Conservation (phyloP, 2,888 invertebrate species). For the Notodonta ziczac region DNA sequence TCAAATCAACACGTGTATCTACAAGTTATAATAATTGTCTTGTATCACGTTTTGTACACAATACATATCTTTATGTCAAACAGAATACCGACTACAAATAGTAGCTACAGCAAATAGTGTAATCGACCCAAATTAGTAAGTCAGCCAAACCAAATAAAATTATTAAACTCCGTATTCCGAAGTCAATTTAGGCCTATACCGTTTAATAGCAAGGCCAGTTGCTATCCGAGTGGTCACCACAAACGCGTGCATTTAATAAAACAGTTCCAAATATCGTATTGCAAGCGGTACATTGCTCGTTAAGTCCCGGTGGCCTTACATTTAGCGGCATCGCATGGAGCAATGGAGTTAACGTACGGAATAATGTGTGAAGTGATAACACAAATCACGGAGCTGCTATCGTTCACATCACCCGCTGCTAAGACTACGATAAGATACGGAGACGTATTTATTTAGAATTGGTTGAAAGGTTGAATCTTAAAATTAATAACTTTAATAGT, state of each 20-base stretch:
- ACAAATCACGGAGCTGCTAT: conserved; percentile 54
- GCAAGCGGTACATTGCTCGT: conserved; percentile 32
- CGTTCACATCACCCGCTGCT: conserved; percentile 54
- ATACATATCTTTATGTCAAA: background rate
- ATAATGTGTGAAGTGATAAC: conserved; percentile 40
- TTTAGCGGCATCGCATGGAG: conserved; percentile 22
- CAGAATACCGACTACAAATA: conserved; percentile 5
- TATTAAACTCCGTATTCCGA: conserved; percentile 45
- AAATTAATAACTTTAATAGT: conserved; percentile 2
- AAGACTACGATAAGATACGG: conserved; percentile 63
- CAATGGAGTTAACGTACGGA: conserved; percentile 42
- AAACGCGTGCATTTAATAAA: conserved; percentile 32
- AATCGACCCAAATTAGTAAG: conserved; percentile 15
- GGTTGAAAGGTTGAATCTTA: conserved; percentile 37
- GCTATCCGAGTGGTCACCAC: conserved; percentile 48
- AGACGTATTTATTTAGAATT: conserved; percentile 44
- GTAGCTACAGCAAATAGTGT: background rate
- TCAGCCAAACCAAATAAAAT: conserved; percentile 35
- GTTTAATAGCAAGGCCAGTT: conserved; percentile 66
- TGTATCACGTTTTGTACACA: conserved; percentile 11
- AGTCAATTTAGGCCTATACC: conserved; percentile 57
- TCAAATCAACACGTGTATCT: conserved; percentile 1
- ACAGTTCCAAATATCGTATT: conserved; percentile 16
- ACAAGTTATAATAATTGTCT: conserved; percentile 10
- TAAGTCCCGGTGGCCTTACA: conserved; percentile 14